Evolutionary conservation across 2,113 vertebrate species (phyloP).

Genomic region (Daboia siamensis): DNA sequence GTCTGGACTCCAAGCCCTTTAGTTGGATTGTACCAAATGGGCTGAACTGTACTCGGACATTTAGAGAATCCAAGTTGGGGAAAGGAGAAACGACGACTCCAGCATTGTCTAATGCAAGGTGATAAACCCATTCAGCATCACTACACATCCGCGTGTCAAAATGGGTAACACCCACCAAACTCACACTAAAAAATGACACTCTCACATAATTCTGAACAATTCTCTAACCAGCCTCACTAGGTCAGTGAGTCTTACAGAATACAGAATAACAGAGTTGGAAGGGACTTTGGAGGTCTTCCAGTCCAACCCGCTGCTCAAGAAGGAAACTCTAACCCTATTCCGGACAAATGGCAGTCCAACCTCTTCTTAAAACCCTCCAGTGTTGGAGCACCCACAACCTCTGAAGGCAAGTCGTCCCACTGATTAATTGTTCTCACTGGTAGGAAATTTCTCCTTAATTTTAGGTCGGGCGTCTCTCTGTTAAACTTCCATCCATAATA

Average conservation of each 20-base stretch:
- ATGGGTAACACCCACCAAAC: background rate
- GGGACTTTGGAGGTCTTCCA: background rate
- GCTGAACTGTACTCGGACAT: background rate
- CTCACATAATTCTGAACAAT: background rate
- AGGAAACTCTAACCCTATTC: background rate
- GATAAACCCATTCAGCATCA: background rate
- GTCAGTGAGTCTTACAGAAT: background rate
- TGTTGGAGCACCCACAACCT: background rate
- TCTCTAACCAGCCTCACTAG: background rate
- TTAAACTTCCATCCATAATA: background rate
- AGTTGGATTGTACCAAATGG: background rate
- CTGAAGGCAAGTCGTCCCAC: background rate
- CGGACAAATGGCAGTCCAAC: background rate
- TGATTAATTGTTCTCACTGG: background rate
- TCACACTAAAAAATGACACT: background rate
- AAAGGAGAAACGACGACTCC: background rate
- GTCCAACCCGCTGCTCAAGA: background rate
- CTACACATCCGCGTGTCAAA: background rate
- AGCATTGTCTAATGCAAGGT: background rate
- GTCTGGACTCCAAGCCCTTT: background rate
- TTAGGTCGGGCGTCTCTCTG: background rate
- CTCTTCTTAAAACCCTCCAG: background rate
- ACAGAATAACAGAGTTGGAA: background rate
- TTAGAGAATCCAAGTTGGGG: background rate
- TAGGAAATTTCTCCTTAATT: background rate